Percentiles rank a stretch among this genome's conserved stretches.
phyloP scores from a whole-genome alignment of 2,888 invertebrate species.

The Nephrotoma appendiculata region DNA sequence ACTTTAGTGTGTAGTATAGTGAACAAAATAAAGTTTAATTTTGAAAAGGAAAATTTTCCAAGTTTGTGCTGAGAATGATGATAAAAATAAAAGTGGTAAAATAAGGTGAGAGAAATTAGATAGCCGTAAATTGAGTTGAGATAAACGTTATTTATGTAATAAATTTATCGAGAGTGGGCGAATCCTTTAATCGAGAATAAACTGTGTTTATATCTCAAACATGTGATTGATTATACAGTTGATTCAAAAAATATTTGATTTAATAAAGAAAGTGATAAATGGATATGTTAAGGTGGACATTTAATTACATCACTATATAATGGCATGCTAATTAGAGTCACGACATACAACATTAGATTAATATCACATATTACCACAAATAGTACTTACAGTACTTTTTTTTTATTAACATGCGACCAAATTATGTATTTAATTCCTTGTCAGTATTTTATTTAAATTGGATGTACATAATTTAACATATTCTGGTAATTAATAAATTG shows the following conservation, averaged over 20 bases:
- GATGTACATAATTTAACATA: not conserved
- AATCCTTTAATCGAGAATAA: not conserved
- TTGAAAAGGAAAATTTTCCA: not conserved
- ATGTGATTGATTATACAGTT: not conserved
- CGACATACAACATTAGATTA: not conserved
- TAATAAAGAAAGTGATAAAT: not conserved
- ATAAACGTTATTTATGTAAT: not conserved
- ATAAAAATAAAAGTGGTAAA: not conserved
- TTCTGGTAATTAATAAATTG: no score
- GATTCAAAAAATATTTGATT: not conserved
- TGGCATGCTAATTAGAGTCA: not conserved
- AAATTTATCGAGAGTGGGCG: not conserved
- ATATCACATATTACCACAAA: not conserved
- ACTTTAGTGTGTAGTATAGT: not conserved
- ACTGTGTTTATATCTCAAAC: not conserved
- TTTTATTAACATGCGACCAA: not conserved
- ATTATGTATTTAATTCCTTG: not conserved
- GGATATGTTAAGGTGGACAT: not conserved
- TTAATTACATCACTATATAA: not conserved
- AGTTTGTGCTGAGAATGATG: not conserved
- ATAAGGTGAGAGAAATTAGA: not conserved
- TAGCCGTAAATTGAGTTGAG: not conserved
- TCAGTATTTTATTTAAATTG: not conserved
- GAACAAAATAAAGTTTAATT: not conserved
- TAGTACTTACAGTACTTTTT: not conserved